These are phyloP conservation scores for Zaprionus nigranus DNA, from an alignment of 1,140 invertebrate species.

Conservation along the genomic window DNA sequence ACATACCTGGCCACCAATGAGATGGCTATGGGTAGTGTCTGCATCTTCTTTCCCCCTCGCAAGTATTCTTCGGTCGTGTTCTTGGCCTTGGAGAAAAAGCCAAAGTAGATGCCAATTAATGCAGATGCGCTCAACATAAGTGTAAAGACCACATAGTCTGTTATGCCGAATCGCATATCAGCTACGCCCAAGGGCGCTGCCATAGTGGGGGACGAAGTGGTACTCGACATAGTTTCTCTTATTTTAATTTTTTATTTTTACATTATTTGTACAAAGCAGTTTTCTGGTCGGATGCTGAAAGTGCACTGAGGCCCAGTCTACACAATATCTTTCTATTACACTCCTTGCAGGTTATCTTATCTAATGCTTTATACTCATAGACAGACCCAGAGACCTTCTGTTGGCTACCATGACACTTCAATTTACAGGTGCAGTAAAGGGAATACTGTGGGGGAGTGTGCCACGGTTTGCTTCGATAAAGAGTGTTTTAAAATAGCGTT, in stretches of 20 bases:
- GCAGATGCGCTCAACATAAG: constrained; percentile 87
- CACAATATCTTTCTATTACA: neutral
- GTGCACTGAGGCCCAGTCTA: constrained; percentile 29
- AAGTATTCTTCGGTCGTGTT: constrained; percentile 86
- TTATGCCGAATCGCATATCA: constrained; percentile 81
- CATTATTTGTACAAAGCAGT: neutral
- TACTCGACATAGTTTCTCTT: constrained; percentile 38
- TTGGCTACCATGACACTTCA: constrained; percentile 33
- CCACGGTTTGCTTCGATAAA: constrained; percentile 5
- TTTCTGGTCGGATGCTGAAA: constrained; percentile 31
- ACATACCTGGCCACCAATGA: constrained; percentile 87
- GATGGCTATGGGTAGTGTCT: constrained; percentile 88
- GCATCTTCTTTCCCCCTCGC: constrained; percentile 88
- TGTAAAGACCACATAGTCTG: constrained; percentile 87
- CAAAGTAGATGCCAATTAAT: constrained; percentile 89
- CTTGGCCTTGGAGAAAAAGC: constrained; percentile 84
- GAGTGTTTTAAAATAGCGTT: neutral
- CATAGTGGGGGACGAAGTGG: neutral
- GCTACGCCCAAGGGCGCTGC: neutral
- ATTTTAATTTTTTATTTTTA: neutral
- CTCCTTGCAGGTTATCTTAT: constrained; percentile 46
- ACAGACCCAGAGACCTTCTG: constrained; percentile 8
- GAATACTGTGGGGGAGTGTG: neutral
- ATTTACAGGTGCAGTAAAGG: neutral
- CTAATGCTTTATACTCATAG: constrained; percentile 16